Evolutionary conservation across 1,140 invertebrate species (phyloP).

Genomic region (Nomia melanderi): DNA sequence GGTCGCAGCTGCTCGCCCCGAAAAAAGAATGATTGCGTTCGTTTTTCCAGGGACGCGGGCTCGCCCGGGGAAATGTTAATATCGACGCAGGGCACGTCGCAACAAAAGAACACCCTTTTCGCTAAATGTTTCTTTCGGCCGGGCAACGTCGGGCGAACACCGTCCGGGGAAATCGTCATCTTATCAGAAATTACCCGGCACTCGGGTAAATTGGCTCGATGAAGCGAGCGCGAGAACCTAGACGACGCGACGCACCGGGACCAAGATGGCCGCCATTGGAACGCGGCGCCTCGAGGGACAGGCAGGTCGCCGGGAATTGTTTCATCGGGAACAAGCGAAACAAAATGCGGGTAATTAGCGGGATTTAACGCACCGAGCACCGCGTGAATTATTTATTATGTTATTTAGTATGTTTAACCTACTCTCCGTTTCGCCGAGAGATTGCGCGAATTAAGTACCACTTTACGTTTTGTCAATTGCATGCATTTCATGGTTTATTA

Average conservation of each 20-base stretch:
- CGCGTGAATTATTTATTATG: too few species aligned
- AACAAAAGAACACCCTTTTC: conserved; percentile 8
- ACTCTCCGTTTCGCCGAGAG: too few species aligned
- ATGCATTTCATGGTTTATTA: too few species aligned
- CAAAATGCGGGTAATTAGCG: conserved; percentile 63
- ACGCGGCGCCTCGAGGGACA: not conserved
- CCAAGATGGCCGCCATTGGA: not conserved
- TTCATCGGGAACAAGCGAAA: conserved; percentile 53
- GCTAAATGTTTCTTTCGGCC: conserved; percentile 15
- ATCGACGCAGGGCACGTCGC: conserved; percentile 17
- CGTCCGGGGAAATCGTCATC: conserved; percentile 55
- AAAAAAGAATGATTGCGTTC: not conserved
- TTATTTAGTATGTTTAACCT: too few species aligned
- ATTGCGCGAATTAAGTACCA: too few species aligned
- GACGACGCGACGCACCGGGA: not conserved
- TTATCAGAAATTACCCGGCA: conserved; percentile 65
- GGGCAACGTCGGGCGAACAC: not conserved
- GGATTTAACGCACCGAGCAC: conserved; percentile 56
- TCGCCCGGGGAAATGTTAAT: conserved; percentile 9
- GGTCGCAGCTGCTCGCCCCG: not conserved
- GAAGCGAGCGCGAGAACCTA: conserved; percentile 38
- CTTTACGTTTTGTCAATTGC: too few species aligned
- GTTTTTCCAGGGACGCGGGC: not conserved
- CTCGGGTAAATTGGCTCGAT: conserved; percentile 61
- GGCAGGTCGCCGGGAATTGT: not conserved